These are phyloP conservation scores for Zingel zingel DNA, from an alignment of 2,113 vertebrate genomes.

Conservation along the genomic window DNA sequence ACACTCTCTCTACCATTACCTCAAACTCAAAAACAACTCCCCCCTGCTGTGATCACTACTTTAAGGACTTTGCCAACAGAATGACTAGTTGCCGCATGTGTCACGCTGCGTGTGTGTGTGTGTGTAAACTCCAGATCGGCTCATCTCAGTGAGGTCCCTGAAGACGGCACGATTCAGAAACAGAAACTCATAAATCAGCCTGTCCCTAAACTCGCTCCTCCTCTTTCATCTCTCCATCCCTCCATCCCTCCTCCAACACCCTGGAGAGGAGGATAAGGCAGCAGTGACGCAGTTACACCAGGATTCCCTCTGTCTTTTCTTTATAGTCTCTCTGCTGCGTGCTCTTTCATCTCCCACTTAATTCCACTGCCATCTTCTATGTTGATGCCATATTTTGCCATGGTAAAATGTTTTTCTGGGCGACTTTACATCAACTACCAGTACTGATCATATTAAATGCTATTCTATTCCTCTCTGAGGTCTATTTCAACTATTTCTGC, in stretches of 20 bases:
- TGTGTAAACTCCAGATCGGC: conserved; percentile 57
- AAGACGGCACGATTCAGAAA: conserved; percentile 71
- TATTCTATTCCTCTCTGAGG: neutral
- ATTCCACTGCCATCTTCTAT: conserved; percentile 15
- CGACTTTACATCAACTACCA: neutral
- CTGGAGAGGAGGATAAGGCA: conserved; percentile 64
- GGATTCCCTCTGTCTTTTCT: conserved; percentile 75
- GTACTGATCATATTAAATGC: neutral
- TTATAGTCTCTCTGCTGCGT: conserved; percentile 2
- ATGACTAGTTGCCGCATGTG: conserved; percentile 48
- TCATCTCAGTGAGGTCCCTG: conserved; percentile 63
- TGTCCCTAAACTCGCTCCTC: conserved; percentile 68
- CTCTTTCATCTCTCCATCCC: conserved; percentile 70
- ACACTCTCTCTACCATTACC: conserved; percentile 22
- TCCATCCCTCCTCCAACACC: conserved; percentile 52
- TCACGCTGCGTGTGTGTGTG: conserved; percentile 20
- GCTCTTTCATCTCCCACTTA: conserved; percentile 46
- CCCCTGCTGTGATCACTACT: conserved; percentile 58
- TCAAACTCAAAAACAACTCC: conserved; percentile 46
- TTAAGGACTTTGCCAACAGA: conserved; percentile 59
- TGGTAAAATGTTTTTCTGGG: neutral
- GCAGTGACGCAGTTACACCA: conserved; percentile 79
- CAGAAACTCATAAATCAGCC: conserved; percentile 82
- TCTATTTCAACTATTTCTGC: neutral
- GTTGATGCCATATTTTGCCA: neutral